A percentile compares a stretch with the other conserved stretches of the same genome.
These are phyloP conservation scores for Lepidochitona cinerea DNA, from an alignment of 2,888 invertebrate species.

Conservation along the genomic window DNA sequence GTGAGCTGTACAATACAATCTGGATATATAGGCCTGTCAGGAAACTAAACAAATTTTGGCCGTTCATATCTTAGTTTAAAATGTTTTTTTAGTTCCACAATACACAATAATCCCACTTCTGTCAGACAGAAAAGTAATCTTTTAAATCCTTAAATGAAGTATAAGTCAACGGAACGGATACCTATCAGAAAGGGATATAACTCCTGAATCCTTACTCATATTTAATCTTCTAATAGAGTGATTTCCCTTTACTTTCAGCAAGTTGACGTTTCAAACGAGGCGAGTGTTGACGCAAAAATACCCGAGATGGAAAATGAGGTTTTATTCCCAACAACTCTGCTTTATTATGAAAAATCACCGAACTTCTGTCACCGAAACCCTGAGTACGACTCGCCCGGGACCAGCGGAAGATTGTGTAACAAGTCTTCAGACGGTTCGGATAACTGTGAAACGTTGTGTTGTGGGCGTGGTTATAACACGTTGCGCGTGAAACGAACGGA, in stretches of 20 bases:
- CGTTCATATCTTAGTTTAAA: too few species aligned
- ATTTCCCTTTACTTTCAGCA: not conserved
- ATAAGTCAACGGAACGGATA: too few species aligned
- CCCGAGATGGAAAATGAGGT: not conserved
- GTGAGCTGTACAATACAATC: too few species aligned
- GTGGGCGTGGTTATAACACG: constrained; percentile 70
- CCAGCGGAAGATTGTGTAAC: constrained; percentile 66
- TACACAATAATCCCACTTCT: too few species aligned
- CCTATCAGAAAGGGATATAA: too few species aligned
- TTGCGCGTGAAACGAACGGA: constrained; percentile 73
- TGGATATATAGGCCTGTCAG: too few species aligned
- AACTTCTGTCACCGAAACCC: constrained; percentile 84
- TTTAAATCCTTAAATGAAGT: too few species aligned
- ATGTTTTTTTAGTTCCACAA: too few species aligned
- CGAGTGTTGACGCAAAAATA: not conserved
- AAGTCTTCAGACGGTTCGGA: constrained; percentile 55
- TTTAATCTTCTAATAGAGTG: too few species aligned
- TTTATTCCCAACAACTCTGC: constrained; percentile 73
- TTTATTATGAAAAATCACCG: constrained; percentile 94
- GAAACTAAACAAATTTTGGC: too few species aligned
- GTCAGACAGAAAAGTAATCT: too few species aligned
- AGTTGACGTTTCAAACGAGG: not conserved
- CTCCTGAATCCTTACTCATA: too few species aligned
- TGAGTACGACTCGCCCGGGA: constrained; percentile 60
- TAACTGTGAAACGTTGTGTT: constrained; percentile 63